phyloP scores from a whole-genome alignment of 2,797 vertebrate genomes.

The Mionectes olivaceus region DNA sequence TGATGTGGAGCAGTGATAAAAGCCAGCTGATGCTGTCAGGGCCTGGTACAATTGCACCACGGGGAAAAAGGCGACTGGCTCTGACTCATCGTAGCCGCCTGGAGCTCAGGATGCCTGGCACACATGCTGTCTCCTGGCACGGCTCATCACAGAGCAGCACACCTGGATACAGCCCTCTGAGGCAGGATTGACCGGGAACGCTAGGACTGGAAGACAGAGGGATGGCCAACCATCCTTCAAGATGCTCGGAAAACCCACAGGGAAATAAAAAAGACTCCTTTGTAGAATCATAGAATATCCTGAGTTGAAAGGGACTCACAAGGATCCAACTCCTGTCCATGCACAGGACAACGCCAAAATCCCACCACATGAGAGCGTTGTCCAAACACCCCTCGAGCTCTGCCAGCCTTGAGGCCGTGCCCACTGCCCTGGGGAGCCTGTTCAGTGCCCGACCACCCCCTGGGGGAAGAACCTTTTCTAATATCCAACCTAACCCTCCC shows the following conservation, averaged over 20 bases:
- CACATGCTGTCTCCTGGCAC: not conserved
- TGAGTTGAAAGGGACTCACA: too few relatives aligned
- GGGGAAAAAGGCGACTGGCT: constrained; percentile 64
- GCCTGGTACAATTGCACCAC: constrained; percentile 46
- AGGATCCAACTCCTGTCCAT: not conserved
- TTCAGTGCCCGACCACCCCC: rapidly evolving
- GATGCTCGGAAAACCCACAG: not conserved
- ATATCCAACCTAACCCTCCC: not conserved
- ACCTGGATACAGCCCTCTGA: not conserved
- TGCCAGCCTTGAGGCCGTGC: rapidly evolving
- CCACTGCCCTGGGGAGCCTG: not conserved
- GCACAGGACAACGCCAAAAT: not conserved
- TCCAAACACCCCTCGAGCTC: not conserved
- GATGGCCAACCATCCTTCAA: not conserved
- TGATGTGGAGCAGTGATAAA: constrained; percentile 55
- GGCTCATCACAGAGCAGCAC: not conserved
- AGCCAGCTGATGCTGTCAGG: constrained; percentile 69
- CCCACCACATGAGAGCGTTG: not conserved
- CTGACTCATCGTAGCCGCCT: constrained; percentile 51
- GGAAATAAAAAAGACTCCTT: rapidly evolving
- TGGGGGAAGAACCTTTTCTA: not conserved
- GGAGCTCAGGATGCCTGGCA: not conserved
- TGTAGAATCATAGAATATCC: not conserved
- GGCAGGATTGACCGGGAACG: not conserved
- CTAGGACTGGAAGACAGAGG: not conserved